Evolutionary conservation across 2,797 vertebrate genomes (phyloP), one percentile per base, ranked within the genome.

Genomic region (Acanthopagrus latus): DNA sequence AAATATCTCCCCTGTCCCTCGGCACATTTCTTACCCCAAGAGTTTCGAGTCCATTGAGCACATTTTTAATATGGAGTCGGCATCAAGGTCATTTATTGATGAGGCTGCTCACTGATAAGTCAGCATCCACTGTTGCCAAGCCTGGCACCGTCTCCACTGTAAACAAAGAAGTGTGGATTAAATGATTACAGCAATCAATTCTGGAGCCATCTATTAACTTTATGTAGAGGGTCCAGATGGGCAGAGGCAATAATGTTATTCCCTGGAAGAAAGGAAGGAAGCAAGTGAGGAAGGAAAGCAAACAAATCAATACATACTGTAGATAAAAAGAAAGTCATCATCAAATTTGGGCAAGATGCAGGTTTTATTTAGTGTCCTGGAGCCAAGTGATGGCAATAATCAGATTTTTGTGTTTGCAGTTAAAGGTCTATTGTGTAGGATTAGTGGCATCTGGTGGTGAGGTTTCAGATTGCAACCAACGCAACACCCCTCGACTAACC

Each of bases 101-200:
- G 65, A 74, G 65, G 74, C 38, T 72, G 48, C 58, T 41, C 71
- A 17, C 64, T 85, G 85, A 81, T 77, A 84, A 66, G 69, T 87
- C 86, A 83, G 87, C 86, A 85, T 76, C 59, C 65, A 47, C 64
- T 25, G 46, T 43, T 33, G 80, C 83, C 78, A 87, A 82, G 76
- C 51, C 74, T 81, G 81, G 64, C 69, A 76, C 46, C 5, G 20
- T 65, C 71, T 67, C 71, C 65, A 33, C 73, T 58, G 69, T 67
- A 83, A 85, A 89, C 74, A 85, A 82, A 72, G 38, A 79, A 56
- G 66, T 74, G 75, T 71, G 58, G 66, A 81, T 88, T 72, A 76
- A 90, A 84, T 79, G 63, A 87, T 86, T 80, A 63, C 47, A 58
- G 59, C 52, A 55, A 68, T 86, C 54, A 64, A 74, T 85, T 50